phyloP scores from a whole-genome alignment of 2,797 vertebrate species.

The Acrossocheilus wenchowensis region DNA sequence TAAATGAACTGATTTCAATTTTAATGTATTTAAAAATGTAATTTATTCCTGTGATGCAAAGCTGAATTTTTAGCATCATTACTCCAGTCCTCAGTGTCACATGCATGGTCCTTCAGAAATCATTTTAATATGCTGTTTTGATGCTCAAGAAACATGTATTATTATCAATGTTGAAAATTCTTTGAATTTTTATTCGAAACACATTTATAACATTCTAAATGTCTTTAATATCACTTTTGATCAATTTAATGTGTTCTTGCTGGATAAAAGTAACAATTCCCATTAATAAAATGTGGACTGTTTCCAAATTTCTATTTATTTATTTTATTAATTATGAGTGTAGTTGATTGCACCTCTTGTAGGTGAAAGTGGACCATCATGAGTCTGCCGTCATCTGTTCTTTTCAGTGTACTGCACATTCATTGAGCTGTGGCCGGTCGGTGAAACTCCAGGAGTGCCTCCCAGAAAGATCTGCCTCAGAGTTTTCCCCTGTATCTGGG shows the following conservation, averaged over 20 bases:
- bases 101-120: neutral
- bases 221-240: neutral
- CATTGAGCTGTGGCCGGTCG: conserved; percentile 45
- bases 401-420: conserved; percentile 28
- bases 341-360: neutral
- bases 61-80: neutral
- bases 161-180: neutral
- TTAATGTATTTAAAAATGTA: neutral
- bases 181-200: neutral
- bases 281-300: neutral
- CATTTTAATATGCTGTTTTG: neutral
- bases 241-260: neutral
- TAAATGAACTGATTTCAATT: neutral
- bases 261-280: neutral
- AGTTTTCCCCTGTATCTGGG: conserved; percentile 57
- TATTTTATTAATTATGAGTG: neutral
- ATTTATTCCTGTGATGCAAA: neutral
- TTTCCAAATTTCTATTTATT: neutral
- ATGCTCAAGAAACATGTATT: neutral
- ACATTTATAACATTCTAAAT: neutral
- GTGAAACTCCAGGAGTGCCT: conserved; percentile 38
- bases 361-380: conserved; percentile 1
- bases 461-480: conserved; percentile 23
- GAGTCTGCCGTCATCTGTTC: conserved; percentile 9
- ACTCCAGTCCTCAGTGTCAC: neutral